These are phyloP conservation scores for Macaca fascicularis DNA, from an alignment of 2,113 vertebrate species.

Conservation along the genomic window DNA sequence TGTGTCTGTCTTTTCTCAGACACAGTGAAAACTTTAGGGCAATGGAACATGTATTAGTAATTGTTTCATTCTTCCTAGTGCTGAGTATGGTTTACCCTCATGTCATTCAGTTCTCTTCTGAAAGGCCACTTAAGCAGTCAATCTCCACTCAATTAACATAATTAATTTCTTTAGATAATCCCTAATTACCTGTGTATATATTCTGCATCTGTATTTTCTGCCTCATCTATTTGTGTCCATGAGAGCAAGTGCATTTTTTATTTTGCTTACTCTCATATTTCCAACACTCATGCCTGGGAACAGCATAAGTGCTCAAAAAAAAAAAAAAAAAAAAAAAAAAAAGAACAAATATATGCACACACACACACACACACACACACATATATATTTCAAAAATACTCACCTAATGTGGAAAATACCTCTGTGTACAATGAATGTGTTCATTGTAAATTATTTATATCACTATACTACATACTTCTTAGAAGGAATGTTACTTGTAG, in stretches of 20 bases:
- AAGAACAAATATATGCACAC: not conserved
- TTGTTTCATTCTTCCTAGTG: not conserved
- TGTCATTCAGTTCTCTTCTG: not conserved
- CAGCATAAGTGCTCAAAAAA: not conserved
- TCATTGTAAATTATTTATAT: not conserved
- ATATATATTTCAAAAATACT: not conserved
- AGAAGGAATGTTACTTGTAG: not conserved
- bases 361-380: not conserved
- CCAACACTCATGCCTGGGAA: not conserved
- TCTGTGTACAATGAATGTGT: not conserved
- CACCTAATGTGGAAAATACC: not conserved
- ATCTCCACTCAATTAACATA: not conserved
- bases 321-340: not conserved
- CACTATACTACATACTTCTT: not conserved
- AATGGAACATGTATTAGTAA: not conserved
- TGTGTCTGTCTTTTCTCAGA: not conserved
- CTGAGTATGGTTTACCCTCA: not conserved
- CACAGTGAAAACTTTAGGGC: accelerated
- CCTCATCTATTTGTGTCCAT: not conserved
- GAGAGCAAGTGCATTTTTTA: not conserved
- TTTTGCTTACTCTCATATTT: not conserved
- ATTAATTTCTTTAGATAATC: not conserved
- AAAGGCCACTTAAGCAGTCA: not conserved
- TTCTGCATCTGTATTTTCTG: not conserved
- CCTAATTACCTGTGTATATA: not conserved